Evolutionary conservation across 1,140 invertebrate genomes (phyloP), one percentile per base, ranked within the genome.

Genomic region (Macrobrachium rosenbergii): DNA sequence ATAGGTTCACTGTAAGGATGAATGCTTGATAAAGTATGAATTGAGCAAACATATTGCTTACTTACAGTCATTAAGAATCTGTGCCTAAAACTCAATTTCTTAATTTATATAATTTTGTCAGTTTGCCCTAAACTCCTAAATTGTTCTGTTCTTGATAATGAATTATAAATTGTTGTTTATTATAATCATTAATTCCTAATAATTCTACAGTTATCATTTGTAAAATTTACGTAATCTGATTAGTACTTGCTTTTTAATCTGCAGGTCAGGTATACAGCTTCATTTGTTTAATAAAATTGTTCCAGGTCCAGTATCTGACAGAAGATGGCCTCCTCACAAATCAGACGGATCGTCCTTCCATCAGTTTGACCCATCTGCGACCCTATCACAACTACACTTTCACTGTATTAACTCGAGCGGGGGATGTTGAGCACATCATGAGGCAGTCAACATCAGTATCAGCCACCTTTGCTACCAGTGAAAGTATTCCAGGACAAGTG

Each of bases 331-430:
- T 96, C 14, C 93, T 95, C 21, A 94, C 95, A 91, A 97, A 96
- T 91, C 93, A 95, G 58, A 96, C 96, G 5, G 93, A 94, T 17
- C 92, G 93, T 72, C 94, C 95, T 88, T 93, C 92, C 58, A 96
- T 97, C 28, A 95, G 94, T 11, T 95, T 97, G 23, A 92, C 90
- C 5, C 94, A 95, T 52, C 92, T 98, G 52, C 95, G 94, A 90
- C 97, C 97, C 0, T 95, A 97, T 92, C 93, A 95, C 82, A 96
- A 97, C 92, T 98, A 98, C 91, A 98, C 96, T 0, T 98, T 98
- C 92, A 97, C 97, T 1, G 94, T 98, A 11, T 94, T 96, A 11
- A 96, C 97, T 2, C 92, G 96, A 96, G 84, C 88, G 17, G 88
- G 88, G 69, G 97, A 97, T 14, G 95, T 95, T 0, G 95, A 95